Evolutionary conservation across 2,888 invertebrate genomes (phyloP), one percentile per base, ranked within the genome.

Genomic region (Andrena camellia): DNA sequence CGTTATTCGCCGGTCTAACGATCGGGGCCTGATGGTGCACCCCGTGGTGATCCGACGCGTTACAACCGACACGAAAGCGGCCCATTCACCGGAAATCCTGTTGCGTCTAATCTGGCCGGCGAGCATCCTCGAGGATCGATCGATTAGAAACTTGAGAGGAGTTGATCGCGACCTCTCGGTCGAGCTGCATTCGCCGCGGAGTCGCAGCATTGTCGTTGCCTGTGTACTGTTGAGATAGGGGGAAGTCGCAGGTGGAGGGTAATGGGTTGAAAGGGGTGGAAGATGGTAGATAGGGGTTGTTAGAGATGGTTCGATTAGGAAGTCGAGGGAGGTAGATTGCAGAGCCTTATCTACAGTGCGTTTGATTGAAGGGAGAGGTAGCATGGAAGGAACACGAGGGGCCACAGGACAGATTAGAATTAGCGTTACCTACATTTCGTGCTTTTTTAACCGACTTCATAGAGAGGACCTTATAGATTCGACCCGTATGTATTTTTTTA

Each of bases 1-100:
- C 71, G 88, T 81, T 83, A 88, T 88, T 83, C 63, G 35, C 66
- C 17, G 33, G 10, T 54, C 54, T 80, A 64, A 57, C 42, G 62
- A 29, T 35, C 62, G 26, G 33, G 26, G 42, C 42, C 60, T 42
- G 66, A 66, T 52, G 69, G 48, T 17, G 8, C 57, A 23, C 68
- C 57, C 52, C 6, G 60, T 10, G 10, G 31, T 29, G 31, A 2
- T 2, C 31, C 17, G 10, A 31, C 10, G 29, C 3, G 31, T 20
- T 50, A 57, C 23, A 42, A 20, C 13, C 6, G 2, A 23, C n/a
- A 6, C 13, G 42, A 57, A 23, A 48, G 20, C 4, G 7, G 13
- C 5, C 52, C 35, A 6, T 2, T 31, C 60, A 1, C 7, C n/a
- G 50, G 26, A 20, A 74, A 57, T 59, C 52, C 57, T 57, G 50